Evolutionary conservation across 1,140 invertebrate genomes (phyloP), one percentile per base, ranked within the genome.

Genomic region (Ditylenchus dipsaci): DNA sequence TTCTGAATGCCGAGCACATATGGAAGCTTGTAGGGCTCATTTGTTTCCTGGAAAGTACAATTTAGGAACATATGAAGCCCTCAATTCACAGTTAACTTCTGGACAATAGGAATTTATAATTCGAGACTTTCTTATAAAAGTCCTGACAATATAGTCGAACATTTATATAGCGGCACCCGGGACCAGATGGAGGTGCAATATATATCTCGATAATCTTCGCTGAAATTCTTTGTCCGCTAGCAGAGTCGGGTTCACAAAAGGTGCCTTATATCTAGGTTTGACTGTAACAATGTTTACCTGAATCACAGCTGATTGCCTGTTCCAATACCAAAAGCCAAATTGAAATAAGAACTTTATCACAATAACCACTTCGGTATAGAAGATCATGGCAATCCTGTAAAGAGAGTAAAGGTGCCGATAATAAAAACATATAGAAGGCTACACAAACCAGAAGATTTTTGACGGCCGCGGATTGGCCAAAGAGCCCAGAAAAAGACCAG

Each of bases 401-500:
- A 11, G 11, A 38, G 95, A 98, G 33, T n/a, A n/a, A n/a, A n/a
- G n/a, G n/a, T n/a, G 11, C 11, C 11, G 3, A 38, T 38, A 38
- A 38, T 38, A 3, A 83, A 97, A 98, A 0, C 90, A 92, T 69
- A 21, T 1, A 67, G 23, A 67, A 68, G 30, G 30, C 38, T 38
- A 69, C 47, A 5, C 3, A 38, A 38, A 38, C 69, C 69, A 76
- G 21, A 72, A 76, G 0, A 58, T 30, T 85, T 97, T 98, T 0
- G 92, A 91, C 0, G 95, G 95, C 70, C 95, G 85, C 0, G 95
- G 95, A 74, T 96, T 90, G 0, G 91, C 93, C 0, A 99, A 83
- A n/a, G 93, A 93, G 13, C 94, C 95, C 95, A 99, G 1, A 97
- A 86, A 82, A 98, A 95, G 9, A 97, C 92, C 90, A 95, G 91